These are phyloP conservation scores for Petromus typicus DNA, from an alignment of 2,113 vertebrate species.

Conservation along the genomic window DNA sequence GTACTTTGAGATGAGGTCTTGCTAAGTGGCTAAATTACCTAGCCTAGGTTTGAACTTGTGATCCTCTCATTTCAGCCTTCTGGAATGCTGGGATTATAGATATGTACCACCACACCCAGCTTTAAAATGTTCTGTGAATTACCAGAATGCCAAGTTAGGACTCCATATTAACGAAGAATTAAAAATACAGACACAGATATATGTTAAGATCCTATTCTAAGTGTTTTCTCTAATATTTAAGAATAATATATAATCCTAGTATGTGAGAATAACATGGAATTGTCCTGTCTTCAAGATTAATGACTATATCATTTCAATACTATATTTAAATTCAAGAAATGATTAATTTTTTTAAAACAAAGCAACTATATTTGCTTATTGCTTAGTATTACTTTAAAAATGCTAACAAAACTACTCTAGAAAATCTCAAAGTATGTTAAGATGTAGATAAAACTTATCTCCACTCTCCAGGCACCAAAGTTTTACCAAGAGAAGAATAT, in stretches of 20 bases:
- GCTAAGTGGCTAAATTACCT: background rate
- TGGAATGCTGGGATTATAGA: background rate
- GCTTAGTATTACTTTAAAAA: constrained; percentile 47
- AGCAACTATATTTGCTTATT: background rate
- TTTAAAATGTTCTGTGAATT: background rate
- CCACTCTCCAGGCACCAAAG: background rate
- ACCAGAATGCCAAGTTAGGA: background rate
- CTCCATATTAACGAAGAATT: constrained; percentile 25
- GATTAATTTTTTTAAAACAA: constrained; percentile 51
- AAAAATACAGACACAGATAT: constrained; percentile 12
- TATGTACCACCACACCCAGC: background rate
- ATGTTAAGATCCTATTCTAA: constrained; percentile 38
- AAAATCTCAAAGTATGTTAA: constrained; percentile 21
- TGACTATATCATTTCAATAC: background rate
- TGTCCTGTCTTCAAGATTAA: constrained; percentile 2
- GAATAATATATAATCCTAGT: no score
- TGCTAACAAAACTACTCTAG: constrained; percentile 9
- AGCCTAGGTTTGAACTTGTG: background rate
- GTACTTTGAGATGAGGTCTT: background rate
- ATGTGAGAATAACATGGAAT: constrained; percentile 35
- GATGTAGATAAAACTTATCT: background rate
- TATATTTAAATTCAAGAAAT: constrained; percentile 47
- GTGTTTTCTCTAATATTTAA: constrained; percentile 46
- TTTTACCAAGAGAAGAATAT: constrained; percentile 47
- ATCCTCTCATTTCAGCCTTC: background rate